Conservation (phyloP, 2,113 vertebrate genomes). For the Cyanoderma ruficeps region DNA sequence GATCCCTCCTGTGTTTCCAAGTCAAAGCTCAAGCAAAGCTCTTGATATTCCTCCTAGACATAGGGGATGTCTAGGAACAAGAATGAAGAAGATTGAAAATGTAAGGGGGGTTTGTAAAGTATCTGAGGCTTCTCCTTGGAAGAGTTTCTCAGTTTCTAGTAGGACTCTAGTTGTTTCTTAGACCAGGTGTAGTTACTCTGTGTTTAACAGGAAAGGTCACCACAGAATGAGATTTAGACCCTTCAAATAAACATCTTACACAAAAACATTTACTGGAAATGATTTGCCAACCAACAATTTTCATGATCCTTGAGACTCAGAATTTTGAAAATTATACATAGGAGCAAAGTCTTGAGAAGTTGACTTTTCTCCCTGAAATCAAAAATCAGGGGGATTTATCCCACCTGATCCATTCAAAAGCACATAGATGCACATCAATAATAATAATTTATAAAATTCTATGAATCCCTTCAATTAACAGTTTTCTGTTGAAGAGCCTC, state of each 20-base stretch:
- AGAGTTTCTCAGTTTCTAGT: not conserved
- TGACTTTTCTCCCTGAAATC: not conserved
- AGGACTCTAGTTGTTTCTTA: not conserved
- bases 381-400: not conserved
- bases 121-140: not conserved
- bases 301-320: not conserved
- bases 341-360: not conserved
- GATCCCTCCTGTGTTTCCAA: not conserved
- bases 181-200: not conserved
- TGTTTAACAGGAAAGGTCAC: not conserved
- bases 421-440: rapidly evolving
- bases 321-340: not conserved
- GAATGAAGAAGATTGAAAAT: not conserved
- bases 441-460: not conserved
- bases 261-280: not conserved
- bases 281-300: not conserved
- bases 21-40: not conserved
- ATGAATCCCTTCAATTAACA: not conserved
- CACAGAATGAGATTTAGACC: not conserved
- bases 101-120: rapidly evolving
- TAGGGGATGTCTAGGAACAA: not conserved
- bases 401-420: not conserved
- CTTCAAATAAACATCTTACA: not conserved
- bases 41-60: not conserved
- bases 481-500: not conserved